Percentiles rank a stretch among this genome's conserved stretches.
Evolutionary conservation across 2,797 vertebrate genomes (phyloP).

Genomic region (Scyliorhinus canicula): DNA sequence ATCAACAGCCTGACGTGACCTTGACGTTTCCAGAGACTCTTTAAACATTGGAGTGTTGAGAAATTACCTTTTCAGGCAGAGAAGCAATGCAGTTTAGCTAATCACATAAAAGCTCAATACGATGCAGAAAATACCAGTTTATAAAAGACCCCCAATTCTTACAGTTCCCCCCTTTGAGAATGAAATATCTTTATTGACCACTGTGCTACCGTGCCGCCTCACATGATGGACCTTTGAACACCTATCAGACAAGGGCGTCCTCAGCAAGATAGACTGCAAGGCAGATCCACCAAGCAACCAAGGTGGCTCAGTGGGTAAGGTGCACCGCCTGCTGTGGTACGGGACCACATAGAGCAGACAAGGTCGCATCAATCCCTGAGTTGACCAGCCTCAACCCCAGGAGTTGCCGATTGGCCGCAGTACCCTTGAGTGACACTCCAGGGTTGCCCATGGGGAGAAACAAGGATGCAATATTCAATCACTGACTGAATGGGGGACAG

Average conservation of each 20-base stretch:
- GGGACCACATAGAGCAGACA: not conserved
- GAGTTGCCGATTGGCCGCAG: not conserved
- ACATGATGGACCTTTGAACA: not conserved
- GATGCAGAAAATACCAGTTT: no score
- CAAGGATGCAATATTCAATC: not conserved
- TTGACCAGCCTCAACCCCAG: not conserved
- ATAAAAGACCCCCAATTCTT: no score
- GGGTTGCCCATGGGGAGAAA: not conserved
- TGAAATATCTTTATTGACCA: no score
- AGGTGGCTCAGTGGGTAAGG: not conserved
- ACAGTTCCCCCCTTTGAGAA: no score
- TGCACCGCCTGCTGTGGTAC: not conserved
- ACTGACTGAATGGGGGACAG: not conserved
- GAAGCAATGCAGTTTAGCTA: no score
- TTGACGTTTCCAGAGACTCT: no score
- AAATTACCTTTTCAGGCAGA: no score
- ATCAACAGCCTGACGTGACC: no score
- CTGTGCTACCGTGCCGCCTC: no score
- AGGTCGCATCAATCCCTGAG: not conserved
- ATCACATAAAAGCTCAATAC: no score
- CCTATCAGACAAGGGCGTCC: not conserved
- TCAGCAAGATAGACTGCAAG: not conserved
- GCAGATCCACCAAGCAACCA: not conserved
- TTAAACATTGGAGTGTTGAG: no score
- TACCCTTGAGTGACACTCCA: not conserved